Evolutionary conservation across 2,888 invertebrate genomes (phyloP).

Genomic region (Drosophila cyrtoloma): DNA sequence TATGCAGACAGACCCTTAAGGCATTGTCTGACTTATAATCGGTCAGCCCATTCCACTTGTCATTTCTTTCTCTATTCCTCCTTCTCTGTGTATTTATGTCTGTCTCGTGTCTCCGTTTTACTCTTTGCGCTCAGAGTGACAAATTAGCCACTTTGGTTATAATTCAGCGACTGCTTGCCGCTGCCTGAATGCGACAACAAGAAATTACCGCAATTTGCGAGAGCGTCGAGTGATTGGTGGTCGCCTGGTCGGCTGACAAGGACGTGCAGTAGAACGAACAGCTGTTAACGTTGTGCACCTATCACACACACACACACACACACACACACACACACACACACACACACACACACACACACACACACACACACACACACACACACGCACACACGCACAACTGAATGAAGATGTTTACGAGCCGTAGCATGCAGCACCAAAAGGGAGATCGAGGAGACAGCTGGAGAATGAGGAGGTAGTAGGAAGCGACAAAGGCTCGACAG

Average conservation of each 20-base stretch:
- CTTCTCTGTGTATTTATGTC: conserved; percentile 12
- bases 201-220: conserved; percentile 79
- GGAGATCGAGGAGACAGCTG: not conserved
- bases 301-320: conserved; percentile 14
- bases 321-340: conserved; percentile 6
- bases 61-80: not conserved
- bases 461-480: not conserved
- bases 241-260: conserved; percentile 34
- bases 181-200: conserved; percentile 76
- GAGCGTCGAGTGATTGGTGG: conserved; percentile 76
- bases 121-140: conserved; percentile 54
- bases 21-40: conserved; percentile 35
- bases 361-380: no score
- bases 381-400: conserved; percentile 26
- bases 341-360: not conserved
- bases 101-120: conserved; percentile 11
- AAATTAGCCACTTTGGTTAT: conserved; percentile 79
- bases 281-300: conserved; percentile 55
- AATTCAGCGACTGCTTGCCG: conserved; percentile 65
- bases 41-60: not conserved
- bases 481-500: conserved; percentile 61
- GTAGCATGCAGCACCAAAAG: not conserved
- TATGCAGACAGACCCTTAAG: conserved; percentile 45
- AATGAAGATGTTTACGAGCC: conserved; percentile 65
- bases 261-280: conserved; percentile 30